Evolutionary conservation across 1,140 invertebrate species (phyloP), one percentile per base, ranked within the genome.

Genomic region (Drosophila subpulchrella): DNA sequence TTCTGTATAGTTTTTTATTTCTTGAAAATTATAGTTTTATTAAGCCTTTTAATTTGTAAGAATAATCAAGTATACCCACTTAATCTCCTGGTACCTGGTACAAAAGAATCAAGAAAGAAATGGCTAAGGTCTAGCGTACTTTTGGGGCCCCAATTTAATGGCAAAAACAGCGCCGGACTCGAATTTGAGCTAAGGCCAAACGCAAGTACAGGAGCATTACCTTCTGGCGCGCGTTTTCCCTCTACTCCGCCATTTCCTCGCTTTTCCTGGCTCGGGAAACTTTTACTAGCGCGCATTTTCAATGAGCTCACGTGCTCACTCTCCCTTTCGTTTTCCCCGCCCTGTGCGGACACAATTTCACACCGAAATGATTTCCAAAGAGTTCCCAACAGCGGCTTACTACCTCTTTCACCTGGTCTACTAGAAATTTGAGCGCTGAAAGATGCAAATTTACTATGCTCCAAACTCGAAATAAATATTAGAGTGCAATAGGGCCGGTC

Each of bases 401-500:
- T 34, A 20, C 2, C 17, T n/a, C 17, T 48, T 39, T 24, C 55
- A 30, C 30, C 66, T 44, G 24, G 42, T 32, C 39, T 36, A 30
- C 44, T 58, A 8, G 44, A 71, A 60, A 81, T 73, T 79, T 76
- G 71, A 83, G 88, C 71, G 84, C 73, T 84, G 81, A 89, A 89
- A 90, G 84, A 90, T 89, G 84, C 70, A 89, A 89, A 89, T 89
- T 89, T 90, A 89, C 77, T 78, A 75, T 51, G 75, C 77, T 84
- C 77, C 55, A 75, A 82, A 86, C 85, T 85, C 83, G 81, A 84
- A 89, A 89, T 89, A 89, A 89, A 89, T 89, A 89, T 90, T 89
- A 89, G 84, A 89, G 85, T 89, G 77, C 88, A 89, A 81, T 84
- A 75, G 75, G 70, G 78, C 72, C 36, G 17, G 65, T 65, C 60